Conservation (phyloP, 2,797 vertebrate species). For the Sciurus carolinensis region DNA sequence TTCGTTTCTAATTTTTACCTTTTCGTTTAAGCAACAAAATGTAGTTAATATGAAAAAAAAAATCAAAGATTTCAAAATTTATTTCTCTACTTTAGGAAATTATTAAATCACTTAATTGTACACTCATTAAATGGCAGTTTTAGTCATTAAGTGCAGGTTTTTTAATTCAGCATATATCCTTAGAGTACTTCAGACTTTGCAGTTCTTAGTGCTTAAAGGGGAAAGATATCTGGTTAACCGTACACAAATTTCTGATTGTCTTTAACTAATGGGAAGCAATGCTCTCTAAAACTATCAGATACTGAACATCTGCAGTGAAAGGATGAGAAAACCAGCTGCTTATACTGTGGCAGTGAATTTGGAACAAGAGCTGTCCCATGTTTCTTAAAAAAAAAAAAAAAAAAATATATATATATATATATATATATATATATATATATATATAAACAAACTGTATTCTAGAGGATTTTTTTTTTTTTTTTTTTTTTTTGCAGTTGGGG, state of each 20-base stretch:
- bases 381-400: not conserved
- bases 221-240: not conserved
- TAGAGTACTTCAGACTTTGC: not conserved
- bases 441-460: not conserved
- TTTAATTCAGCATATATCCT: not conserved
- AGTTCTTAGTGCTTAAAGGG: not conserved
- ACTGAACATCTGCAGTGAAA: constrained; percentile 49
- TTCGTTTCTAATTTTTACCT: constrained; percentile 24
- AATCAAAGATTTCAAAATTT: not conserved
- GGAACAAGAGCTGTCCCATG: not conserved
- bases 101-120: not conserved
- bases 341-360: constrained; percentile 40
- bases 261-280: not conserved
- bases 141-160: constrained; percentile 16
- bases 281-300: constrained; percentile 44
- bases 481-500: not conserved
- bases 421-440: not conserved
- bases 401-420: not conserved
- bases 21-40: constrained; percentile 24
- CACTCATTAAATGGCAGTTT: not conserved
- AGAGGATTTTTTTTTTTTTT: constrained; percentile 1
- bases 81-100: constrained; percentile 29
- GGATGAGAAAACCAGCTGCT: constrained; percentile 19
- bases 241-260: not conserved
- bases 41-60: not conserved